These are phyloP conservation scores for Melanargia galathea DNA, from an alignment of 2,888 invertebrate species.

Conservation along the genomic window DNA sequence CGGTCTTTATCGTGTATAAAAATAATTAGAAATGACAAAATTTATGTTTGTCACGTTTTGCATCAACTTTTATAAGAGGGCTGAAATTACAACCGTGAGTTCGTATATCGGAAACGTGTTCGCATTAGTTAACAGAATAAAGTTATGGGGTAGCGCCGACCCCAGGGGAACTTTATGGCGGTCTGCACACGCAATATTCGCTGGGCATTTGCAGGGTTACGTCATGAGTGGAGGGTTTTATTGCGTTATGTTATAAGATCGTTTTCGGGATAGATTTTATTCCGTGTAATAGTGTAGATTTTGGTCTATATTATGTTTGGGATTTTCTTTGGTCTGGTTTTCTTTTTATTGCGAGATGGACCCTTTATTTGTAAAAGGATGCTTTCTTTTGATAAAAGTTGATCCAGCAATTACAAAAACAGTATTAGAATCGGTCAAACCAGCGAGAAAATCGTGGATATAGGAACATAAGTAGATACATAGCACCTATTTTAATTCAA, in stretches of 20 bases:
- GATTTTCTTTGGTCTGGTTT: background rate
- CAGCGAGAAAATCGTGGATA: no score
- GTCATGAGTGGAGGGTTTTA: conserved; percentile 22
- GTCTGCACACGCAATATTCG: conserved; percentile 23
- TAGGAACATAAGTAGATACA: no score
- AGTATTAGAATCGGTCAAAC: no score
- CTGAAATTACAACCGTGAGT: conserved; percentile 10
- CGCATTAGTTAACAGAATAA: conserved; percentile 37
- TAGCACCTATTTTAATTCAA: no score
- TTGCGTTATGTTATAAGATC: conserved; percentile 22
- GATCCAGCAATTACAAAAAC: no score
- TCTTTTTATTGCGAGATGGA: background rate
- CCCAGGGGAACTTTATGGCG: conserved; percentile 33
- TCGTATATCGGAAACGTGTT: conserved; percentile 30
- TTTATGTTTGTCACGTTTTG: background rate
- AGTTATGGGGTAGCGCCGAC: conserved; percentile 35
- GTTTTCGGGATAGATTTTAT: conserved; percentile 21
- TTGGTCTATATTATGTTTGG: conserved; percentile 6
- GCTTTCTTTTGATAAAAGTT: no score
- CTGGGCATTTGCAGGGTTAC: conserved; percentile 6
- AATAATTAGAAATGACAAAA: no score
- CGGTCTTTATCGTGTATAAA: no score
- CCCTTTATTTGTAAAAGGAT: no score
- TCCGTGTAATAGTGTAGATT: conserved; percentile 17
- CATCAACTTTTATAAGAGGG: background rate